Evolutionary conservation across 2,888 invertebrate genomes (phyloP).

Genomic region (Tigriopus californicus): DNA sequence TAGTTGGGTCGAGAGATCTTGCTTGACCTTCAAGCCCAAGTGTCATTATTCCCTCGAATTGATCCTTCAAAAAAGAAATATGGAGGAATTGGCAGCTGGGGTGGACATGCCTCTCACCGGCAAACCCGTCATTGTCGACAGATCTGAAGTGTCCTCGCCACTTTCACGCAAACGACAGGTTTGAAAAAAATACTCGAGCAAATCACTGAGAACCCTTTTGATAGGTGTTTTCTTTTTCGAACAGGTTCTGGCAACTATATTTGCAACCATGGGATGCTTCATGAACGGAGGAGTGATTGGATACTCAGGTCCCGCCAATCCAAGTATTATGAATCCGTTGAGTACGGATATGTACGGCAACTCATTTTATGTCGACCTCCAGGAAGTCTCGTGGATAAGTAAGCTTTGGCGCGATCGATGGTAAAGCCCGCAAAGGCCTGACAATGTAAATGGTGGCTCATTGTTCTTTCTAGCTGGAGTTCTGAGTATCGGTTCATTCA

Average conservation of each 20-base stretch:
- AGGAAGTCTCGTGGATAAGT: constrained; percentile 14
- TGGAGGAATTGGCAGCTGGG: too few species aligned
- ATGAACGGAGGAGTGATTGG: constrained; percentile 12
- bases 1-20: too few species aligned
- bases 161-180: constrained; percentile 8
- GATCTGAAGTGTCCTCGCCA: neutral
- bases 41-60: too few species aligned
- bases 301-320: constrained; percentile 8
- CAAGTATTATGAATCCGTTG: neutral
- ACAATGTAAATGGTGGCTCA: neutral
- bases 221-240: neutral
- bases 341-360: constrained; percentile 12
- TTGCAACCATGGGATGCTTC: constrained; percentile 14
- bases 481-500: neutral
- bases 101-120: too few species aligned
- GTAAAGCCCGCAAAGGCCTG: neutral
- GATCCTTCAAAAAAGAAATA: too few species aligned
- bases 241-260: constrained; percentile 3
- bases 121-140: neutral
- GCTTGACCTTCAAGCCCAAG: too few species aligned
- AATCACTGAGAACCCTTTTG: neutral
- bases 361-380: neutral
- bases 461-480: neutral
- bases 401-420: neutral
- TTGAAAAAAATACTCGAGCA: neutral